Evolutionary conservation across 2,888 invertebrate genomes (phyloP).

Genomic region (Melieria omissa): DNA sequence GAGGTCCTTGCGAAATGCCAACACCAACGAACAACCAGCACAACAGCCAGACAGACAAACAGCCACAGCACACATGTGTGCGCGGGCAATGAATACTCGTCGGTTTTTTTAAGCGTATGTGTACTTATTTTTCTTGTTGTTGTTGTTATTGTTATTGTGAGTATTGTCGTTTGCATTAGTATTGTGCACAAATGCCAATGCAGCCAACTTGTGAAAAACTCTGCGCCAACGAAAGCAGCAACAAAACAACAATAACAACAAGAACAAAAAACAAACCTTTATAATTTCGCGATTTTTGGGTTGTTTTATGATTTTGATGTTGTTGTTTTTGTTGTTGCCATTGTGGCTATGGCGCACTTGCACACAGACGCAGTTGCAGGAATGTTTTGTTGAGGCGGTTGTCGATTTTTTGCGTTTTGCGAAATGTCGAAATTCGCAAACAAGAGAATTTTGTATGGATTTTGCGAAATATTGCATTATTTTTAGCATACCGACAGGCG

Average conservation of each 20-base stretch:
- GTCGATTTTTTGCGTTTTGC: not conserved
- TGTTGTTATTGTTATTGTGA: not conserved
- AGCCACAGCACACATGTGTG: too few relatives aligned
- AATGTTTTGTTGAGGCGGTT: too few relatives aligned
- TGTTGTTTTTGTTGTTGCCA: slow-evolving; percentile 20
- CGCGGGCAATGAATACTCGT: too few relatives aligned
- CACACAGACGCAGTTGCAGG: too few relatives aligned
- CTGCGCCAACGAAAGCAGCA: slow-evolving; percentile 11
- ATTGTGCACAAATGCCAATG: slow-evolving; percentile 27
- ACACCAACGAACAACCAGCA: not conserved
- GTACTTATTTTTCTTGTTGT: not conserved
- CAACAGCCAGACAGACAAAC: not conserved
- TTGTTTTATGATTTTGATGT: slow-evolving; percentile 24
- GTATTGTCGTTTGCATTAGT: not conserved
- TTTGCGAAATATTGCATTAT: slow-evolving; percentile 11
- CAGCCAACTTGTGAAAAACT: slow-evolving; percentile 24
- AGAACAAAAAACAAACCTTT: slow-evolving; percentile 39
- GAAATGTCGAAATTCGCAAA: slow-evolving; percentile 25
- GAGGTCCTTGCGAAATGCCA: slow-evolving; percentile 37
- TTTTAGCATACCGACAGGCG: slow-evolving; percentile 9
- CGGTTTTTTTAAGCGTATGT: too few relatives aligned
- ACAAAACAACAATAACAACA: not conserved
- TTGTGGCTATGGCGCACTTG: not conserved
- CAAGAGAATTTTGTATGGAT: slow-evolving; percentile 28
- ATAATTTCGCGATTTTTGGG: slow-evolving; percentile 36